Conservation (phyloP, 2,888 invertebrate genomes). For the Phasia obesa region DNA sequence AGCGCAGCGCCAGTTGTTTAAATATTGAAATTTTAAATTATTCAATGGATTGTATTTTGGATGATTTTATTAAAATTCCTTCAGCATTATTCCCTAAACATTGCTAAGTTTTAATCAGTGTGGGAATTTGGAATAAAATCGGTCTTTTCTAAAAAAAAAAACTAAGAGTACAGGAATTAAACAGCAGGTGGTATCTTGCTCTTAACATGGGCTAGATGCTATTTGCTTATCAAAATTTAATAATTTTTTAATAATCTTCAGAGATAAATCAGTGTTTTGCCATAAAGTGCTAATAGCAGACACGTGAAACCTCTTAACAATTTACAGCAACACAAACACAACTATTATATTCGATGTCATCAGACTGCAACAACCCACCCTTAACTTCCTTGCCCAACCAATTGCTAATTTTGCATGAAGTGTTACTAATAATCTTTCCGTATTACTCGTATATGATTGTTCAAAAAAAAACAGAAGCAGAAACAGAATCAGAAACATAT, state of each 20-base stretch:
- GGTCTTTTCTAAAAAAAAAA: not conserved
- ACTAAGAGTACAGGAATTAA: not conserved
- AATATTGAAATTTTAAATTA: too few relatives aligned
- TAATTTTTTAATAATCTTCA: conserved; percentile 62
- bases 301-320: conserved; percentile 77
- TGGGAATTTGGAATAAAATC: not conserved
- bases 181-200: conserved; percentile 20
- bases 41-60: too few relatives aligned
- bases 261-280: conserved; percentile 51
- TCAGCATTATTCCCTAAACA: too few relatives aligned
- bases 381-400: conserved; percentile 16
- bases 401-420: conserved; percentile 78
- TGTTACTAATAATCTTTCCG: conserved; percentile 78
- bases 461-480: conserved; percentile 73
- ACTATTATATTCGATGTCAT: conserved; percentile 18
- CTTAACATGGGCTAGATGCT: conserved; percentile 11
- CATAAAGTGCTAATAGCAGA: conserved; percentile 75
- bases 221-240: conserved; percentile 28
- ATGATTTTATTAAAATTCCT: too few relatives aligned
- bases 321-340: conserved; percentile 24
- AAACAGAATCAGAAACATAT: conserved; percentile 71
- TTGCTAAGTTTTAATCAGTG: not conserved
- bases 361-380: conserved; percentile 44
- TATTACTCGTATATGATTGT: not conserved
- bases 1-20: too few relatives aligned